Conservation (phyloP, 2,888 invertebrate species). For the Neoscelio sp. region DNA sequence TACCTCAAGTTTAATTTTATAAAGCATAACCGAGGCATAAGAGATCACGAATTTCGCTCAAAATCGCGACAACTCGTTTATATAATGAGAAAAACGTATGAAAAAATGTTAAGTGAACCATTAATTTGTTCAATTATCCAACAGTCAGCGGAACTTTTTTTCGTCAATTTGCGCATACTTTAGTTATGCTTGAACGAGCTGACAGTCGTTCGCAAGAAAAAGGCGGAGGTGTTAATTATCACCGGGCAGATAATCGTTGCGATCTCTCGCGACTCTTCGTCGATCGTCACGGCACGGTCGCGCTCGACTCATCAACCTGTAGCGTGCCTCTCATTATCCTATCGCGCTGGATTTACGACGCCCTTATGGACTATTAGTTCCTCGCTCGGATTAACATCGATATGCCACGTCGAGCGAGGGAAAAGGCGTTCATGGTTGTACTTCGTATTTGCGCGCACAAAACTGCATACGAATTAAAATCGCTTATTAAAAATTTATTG, state of each 20-base stretch:
- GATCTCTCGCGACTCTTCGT: conserved; percentile 1
- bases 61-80: no score
- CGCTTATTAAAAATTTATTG: conserved; percentile 68
- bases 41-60: no score
- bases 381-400: conserved; percentile 69
- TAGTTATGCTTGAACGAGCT: neutral
- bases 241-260: conserved; percentile 29
- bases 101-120: no score
- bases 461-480: conserved; percentile 58
- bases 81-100: no score
- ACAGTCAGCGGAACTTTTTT: no score
- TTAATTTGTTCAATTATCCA: no score
- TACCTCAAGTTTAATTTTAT: no score
- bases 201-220: neutral
- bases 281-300: conserved; percentile 43
- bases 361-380: conserved; percentile 63
- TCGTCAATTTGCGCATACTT: neutral
- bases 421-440: conserved; percentile 42
- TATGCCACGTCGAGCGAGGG: conserved; percentile 48
- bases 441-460: conserved; percentile 50
- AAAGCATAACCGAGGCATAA: no score
- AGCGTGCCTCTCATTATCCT: conserved; percentile 63
- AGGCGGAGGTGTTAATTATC: conserved; percentile 50
- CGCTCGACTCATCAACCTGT: conserved; percentile 50
- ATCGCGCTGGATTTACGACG: conserved; percentile 56